These are phyloP conservation scores for Drosophila sucinea DNA, from an alignment of 1,140 invertebrate genomes.

Conservation along the genomic window DNA sequence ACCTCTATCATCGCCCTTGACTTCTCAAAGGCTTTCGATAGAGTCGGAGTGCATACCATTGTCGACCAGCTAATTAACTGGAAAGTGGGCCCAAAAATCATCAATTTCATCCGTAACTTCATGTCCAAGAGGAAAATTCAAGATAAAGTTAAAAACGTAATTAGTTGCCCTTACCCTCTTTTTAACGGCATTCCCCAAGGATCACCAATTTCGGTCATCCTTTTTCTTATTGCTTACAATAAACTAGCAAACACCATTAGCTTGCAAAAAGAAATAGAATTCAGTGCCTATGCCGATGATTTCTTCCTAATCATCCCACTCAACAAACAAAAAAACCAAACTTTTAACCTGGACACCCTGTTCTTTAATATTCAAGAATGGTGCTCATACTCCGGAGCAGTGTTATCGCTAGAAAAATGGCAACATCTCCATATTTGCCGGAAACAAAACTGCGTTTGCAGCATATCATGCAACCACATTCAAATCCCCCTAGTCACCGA, in stretches of 20 bases:
- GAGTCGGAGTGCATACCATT: too few relatives aligned
- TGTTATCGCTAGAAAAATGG: slow-evolving; percentile 12
- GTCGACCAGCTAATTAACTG: too few relatives aligned
- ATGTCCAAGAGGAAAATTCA: slow-evolving; percentile 23
- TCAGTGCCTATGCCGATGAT: too few relatives aligned
- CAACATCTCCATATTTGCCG: too few relatives aligned
- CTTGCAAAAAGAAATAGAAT: too few relatives aligned
- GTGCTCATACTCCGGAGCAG: background rate
- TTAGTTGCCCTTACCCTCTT: background rate
- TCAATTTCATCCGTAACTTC: background rate
- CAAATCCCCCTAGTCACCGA: too few relatives aligned
- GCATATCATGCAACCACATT: too few relatives aligned
- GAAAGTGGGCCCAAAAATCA: too few relatives aligned
- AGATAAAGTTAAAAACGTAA: background rate
- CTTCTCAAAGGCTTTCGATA: background rate
- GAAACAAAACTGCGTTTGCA: too few relatives aligned
- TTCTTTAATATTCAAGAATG: slow-evolving; percentile 24
- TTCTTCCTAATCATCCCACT: background rate
- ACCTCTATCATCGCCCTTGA: background rate
- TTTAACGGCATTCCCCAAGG: slow-evolving; percentile 37
- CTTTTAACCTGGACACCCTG: background rate
- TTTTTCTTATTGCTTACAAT: too few relatives aligned
- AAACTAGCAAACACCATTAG: too few relatives aligned
- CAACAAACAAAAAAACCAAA: slow-evolving; percentile 18
- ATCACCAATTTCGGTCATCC: too few relatives aligned